A percentile compares a stretch with the other conserved stretches of the same genome.
Conservation (phyloP, 2,888 invertebrate species). For the Protophormia terraenovae region DNA sequence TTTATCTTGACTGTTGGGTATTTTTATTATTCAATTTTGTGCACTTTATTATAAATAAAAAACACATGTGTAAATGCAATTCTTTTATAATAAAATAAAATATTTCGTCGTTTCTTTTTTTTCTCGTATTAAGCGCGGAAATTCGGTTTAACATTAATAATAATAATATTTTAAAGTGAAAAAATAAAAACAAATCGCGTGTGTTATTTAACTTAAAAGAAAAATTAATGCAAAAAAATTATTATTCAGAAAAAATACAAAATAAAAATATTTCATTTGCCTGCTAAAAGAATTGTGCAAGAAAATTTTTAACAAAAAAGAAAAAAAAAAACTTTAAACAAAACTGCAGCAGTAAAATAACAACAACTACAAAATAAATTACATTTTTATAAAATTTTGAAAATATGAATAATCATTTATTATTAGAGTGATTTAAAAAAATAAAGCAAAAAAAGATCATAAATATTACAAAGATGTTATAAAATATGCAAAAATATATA, state of each 20-base stretch:
- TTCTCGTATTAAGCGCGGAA: conserved; percentile 41
- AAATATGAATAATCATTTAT: conserved; percentile 48
- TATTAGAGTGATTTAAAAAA: not conserved
- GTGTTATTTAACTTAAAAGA: conserved; percentile 43
- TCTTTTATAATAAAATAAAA: conserved; percentile 5
- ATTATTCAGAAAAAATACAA: conserved; percentile 22
- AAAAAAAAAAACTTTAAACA: conserved; percentile 16
- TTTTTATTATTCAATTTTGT: not conserved
- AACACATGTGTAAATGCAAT: conserved; percentile 44
- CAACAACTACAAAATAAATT: conserved; percentile 4
- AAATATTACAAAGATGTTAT: conserved; percentile 16
- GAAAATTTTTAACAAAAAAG: conserved; percentile 13
- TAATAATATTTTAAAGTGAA: conserved; percentile 5
- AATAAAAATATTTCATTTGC: too few relatives aligned
- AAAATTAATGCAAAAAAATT: conserved; percentile 25
- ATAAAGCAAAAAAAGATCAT: not conserved
- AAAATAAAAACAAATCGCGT: conserved; percentile 58
- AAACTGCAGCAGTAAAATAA: conserved; percentile 24
- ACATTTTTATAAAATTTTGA: conserved; percentile 2
- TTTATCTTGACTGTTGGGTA: conserved; percentile 36
- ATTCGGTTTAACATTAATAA: conserved; percentile 42
- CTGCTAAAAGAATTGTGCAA: conserved; percentile 63
- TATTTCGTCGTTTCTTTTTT: conserved; percentile 8
- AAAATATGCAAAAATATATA: not conserved
- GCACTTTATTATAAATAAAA: too few relatives aligned